These are phyloP conservation scores for Silurus glanis DNA, from an alignment of 2,113 vertebrate genomes.

Conservation along the genomic window DNA sequence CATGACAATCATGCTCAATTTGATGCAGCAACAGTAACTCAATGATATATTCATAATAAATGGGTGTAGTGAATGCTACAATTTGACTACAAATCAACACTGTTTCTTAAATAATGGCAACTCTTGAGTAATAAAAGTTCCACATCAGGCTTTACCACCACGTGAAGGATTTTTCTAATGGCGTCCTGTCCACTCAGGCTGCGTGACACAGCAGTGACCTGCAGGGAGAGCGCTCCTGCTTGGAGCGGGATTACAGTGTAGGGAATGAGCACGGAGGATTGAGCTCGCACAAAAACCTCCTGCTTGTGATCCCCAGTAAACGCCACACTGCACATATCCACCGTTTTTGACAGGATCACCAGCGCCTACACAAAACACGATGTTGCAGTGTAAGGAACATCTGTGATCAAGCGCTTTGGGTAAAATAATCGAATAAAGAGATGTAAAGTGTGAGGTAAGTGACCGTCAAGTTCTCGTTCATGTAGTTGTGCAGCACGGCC, in stretches of 20 bases:
- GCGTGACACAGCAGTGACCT: slow-evolving; percentile 65
- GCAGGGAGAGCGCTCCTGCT: slow-evolving; percentile 68
- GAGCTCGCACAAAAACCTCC: slow-evolving; percentile 55
- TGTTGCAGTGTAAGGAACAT: too few relatives aligned
- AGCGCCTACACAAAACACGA: slow-evolving; percentile 63
- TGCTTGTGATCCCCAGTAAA: slow-evolving; percentile 64
- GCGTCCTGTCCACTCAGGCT: slow-evolving; percentile 61
- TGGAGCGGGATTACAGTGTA: slow-evolving; percentile 73
- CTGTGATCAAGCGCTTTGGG: neutral
- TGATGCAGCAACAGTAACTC: neutral
- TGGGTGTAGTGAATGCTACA: too few relatives aligned
- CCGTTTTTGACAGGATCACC: slow-evolving; percentile 74
- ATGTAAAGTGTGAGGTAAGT: slow-evolving; percentile 23
- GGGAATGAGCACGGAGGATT: slow-evolving; percentile 64
- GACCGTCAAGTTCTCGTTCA: slow-evolving; percentile 58
- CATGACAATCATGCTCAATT: neutral
- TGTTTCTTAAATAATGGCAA: neutral
- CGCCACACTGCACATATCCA: slow-evolving; percentile 72
- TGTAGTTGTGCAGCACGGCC: slow-evolving; percentile 74
- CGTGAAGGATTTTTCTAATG: slow-evolving; percentile 68
- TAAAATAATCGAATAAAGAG: neutral
- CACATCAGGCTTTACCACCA: slow-evolving; percentile 66
- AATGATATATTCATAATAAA: neutral
- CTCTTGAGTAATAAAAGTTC: neutral
- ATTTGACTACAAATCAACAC: neutral